Evolutionary conservation across 2,797 vertebrate species (phyloP).

Genomic region (Gymnoscopelus microlampas): DNA sequence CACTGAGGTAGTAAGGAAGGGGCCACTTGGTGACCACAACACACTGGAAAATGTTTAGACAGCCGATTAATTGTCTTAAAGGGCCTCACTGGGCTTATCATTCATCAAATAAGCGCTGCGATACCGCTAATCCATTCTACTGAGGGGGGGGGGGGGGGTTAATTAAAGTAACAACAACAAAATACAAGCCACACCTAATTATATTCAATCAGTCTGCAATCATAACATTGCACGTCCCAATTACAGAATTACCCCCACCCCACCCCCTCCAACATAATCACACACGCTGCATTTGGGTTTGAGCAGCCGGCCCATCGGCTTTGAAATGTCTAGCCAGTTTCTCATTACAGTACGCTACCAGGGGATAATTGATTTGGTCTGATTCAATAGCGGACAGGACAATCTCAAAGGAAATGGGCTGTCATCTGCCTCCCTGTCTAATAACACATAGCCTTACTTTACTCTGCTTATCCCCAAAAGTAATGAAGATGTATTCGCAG

Average conservation of each 20-base stretch:
- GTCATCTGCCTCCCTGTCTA: conserved; percentile 59
- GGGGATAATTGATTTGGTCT: conserved; percentile 71
- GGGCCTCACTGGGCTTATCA: conserved; percentile 59
- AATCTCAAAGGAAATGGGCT: conserved; percentile 68
- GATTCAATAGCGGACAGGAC: conserved; percentile 47
- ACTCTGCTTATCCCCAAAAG: conserved; percentile 60
- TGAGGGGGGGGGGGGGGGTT: conserved; percentile 55
- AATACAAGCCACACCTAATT: conserved; percentile 69
- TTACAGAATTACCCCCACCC: conserved; percentile 64
- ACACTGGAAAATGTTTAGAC: conserved; percentile 44
- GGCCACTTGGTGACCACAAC: conserved; percentile 36
- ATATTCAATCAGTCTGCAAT: conserved; percentile 74
- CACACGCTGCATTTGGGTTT: conserved; percentile 44
- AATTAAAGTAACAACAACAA: conserved; percentile 74
- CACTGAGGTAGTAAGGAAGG: not conserved
- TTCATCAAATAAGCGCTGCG: conserved; percentile 56
- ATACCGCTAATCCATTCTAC: conserved; percentile 52
- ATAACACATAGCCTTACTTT: conserved; percentile 61
- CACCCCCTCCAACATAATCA: conserved; percentile 58
- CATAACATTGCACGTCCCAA: conserved; percentile 72
- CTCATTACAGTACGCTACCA: conserved; percentile 52
- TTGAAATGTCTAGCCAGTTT: conserved; percentile 64
- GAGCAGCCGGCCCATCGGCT: conserved; percentile 39
- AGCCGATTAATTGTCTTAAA: conserved; percentile 60
- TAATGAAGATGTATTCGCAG: conserved; percentile 71